A percentile compares a stretch with the other conserved stretches of the same genome.
phyloP scores from a whole-genome alignment of 35 echinoderm and acorn worm genomes.

The Patiria miniata region DNA sequence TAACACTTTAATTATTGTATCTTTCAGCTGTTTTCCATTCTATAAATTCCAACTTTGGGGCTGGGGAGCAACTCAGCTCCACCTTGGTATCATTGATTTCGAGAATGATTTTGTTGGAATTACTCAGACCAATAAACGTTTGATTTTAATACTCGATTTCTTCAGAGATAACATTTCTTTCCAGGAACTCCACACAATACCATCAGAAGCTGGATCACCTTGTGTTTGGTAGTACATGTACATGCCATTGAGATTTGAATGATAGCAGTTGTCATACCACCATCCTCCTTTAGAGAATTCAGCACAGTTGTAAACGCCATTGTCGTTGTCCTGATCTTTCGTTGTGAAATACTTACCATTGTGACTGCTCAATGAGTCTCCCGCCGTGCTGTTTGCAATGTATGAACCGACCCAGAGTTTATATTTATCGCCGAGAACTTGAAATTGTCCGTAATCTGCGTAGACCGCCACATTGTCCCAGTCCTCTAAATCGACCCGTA shows the following conservation, averaged over 20 bases:
- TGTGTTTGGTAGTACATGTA: not conserved
- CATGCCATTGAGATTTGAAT: not conserved
- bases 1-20: too few species aligned
- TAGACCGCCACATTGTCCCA: not conserved
- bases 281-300: not conserved
- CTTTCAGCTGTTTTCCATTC: too few species aligned
- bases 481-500: conserved; percentile 42
- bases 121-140: too few species aligned
- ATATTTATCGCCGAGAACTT: not conserved
- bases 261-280: not conserved
- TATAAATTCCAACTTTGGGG: too few species aligned
- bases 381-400: not conserved
- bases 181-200: not conserved
- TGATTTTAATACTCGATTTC: too few species aligned
- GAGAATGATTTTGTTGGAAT: too few species aligned
- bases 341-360: not conserved
- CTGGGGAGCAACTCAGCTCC: too few species aligned
- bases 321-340: not conserved
- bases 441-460: conserved; percentile 32
- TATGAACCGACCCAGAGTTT: too few species aligned
- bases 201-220: not conserved
- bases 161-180: not conserved
- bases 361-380: not conserved
- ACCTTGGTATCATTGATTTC: too few species aligned
- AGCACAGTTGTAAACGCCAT: not conserved